A percentile compares a stretch with the other conserved stretches of the same genome.
phyloP scores from a whole-genome alignment of 2,113 vertebrate genomes.

The Rhinopomastus cyanomelas region DNA sequence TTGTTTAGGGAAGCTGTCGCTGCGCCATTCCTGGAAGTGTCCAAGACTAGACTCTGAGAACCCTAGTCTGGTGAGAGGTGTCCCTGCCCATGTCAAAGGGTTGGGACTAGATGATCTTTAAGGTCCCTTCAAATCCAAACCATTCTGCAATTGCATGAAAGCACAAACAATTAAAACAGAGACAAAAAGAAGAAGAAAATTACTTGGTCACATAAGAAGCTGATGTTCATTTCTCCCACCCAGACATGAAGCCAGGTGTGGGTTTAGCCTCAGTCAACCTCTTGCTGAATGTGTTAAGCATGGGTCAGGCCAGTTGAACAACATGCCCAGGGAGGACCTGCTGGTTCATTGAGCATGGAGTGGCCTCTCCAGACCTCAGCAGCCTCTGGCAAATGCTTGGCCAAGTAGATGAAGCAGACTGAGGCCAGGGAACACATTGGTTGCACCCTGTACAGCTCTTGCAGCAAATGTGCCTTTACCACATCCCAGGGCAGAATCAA shows the following conservation, averaged over 20 bases:
- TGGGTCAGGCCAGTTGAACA: neutral
- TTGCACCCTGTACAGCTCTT: neutral
- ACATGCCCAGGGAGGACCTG: neutral
- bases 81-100: too few species aligned
- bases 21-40: too few species aligned
- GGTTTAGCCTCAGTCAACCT: neutral
- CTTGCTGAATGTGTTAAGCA: neutral
- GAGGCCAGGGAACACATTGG: neutral
- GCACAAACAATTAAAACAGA: neutral
- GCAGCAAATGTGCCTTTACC: neutral
- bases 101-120: too few species aligned
- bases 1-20: too few species aligned
- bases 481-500: accelerated
- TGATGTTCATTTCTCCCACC: neutral
- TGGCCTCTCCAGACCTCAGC: neutral
- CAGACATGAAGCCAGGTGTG: neutral
- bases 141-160: too few species aligned
- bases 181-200: neutral
- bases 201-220: neutral
- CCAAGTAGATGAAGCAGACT: neutral
- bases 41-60: too few species aligned
- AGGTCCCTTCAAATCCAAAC: too few species aligned
- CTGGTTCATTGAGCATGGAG: neutral
- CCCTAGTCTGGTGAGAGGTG: too few species aligned
- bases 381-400: neutral